Evolutionary conservation across 35 echinoderm and acorn worm genomes (phyloP).

Genomic region (Eucidaris tribuloides): DNA sequence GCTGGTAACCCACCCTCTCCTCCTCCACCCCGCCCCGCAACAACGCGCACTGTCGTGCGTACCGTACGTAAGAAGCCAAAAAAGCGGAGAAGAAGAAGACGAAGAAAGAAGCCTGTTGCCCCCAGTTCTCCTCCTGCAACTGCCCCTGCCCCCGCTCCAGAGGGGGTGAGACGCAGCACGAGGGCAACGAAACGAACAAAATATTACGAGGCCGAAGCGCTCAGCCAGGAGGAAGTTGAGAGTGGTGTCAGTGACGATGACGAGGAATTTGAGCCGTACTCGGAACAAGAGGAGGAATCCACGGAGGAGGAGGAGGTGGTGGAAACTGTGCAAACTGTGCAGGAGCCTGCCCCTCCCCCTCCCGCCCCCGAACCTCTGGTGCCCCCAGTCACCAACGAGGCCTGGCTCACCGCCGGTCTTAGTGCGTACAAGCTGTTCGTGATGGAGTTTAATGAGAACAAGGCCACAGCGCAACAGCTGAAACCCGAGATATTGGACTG

Average conservation of each 20-base stretch:
- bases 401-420: conserved; percentile 37
- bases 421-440: conserved; percentile 51
- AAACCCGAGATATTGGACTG: conserved; percentile 38
- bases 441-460: neutral
- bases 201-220: neutral
- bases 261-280: conserved; percentile 13
- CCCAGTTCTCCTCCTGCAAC: neutral
- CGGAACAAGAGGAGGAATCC: neutral
- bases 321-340: neutral
- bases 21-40: too few relatives aligned
- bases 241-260: too few relatives aligned
- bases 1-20: neutral
- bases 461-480: neutral
- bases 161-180: neutral
- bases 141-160: neutral
- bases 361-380: neutral
- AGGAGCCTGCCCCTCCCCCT: neutral
- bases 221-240: conserved; percentile 1
- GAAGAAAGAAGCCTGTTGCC: neutral
- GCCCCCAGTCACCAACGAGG: conserved; percentile 18
- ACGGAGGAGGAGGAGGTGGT: neutral
- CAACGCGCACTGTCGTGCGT: neutral
- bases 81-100: neutral
- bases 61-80: conserved; percentile 7
- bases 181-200: conserved; percentile 18